Base-by-base conservation (phyloP, 2,888 invertebrate genomes). In the Oligia fasciuncula region DNA sequence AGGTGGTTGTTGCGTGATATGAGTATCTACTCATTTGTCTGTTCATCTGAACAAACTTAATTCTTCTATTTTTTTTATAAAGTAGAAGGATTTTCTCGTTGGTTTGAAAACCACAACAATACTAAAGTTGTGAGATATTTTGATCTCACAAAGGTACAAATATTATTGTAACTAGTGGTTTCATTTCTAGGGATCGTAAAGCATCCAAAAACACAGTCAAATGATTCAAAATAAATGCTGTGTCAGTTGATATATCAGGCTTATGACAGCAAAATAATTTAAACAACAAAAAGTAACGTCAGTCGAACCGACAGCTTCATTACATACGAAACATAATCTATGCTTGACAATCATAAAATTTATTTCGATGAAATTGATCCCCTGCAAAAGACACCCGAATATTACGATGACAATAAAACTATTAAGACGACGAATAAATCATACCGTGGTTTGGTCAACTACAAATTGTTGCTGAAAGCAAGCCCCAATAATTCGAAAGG, bases 401-500 rank as follows among this genome's bases (percentile, higher is more conserved):
- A 87, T 87, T 76, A 87, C 73, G 87, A 76, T 85, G 67, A 84
- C 69, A 82, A 75, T 74, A 68, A 80, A 87, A 89, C 72, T 81
- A 85, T 85, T 71, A 78, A 72, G 73, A 79, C 46, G 60, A 73
- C 66, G 54, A 46, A 84, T 84, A 85, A 81, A 79, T 79, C 79
- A 81, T 83, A 69, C 43, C 43, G 77, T 63, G 74, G 83, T 76
- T 80, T 79, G 78, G 76, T 77, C 80, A 80, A 85, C 83, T 86
- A 86, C 88, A 89, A 89, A 86, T 86, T 83, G 83, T 85, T 81
- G 80, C 82, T 89, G 84, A 85, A 86, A 87, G 83, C 86, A 86
- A 70, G 85, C 83, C 87, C 89, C 85, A 88, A 87, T 90, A 91
- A 91, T 91, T 89, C 91, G 87, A 91, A 90, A 89, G 85, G 90